phyloP scores from a whole-genome alignment of 2,888 invertebrate genomes.

The Drosophila siamana region DNA sequence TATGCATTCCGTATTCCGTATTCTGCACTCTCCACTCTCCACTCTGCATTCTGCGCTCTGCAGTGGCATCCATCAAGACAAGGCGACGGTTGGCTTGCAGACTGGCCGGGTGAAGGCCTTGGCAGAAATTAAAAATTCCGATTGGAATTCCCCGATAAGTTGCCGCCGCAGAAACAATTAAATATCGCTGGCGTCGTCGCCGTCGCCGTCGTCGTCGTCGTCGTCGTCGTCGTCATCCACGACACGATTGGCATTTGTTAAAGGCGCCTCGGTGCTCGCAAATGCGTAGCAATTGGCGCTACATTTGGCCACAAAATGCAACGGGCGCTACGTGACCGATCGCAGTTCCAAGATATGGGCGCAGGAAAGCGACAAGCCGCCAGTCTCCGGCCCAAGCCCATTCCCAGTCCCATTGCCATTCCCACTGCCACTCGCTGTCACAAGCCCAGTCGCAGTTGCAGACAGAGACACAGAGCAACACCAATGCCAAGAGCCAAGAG shows the following conservation, averaged over 20 bases:
- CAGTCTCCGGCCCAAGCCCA: conserved; percentile 27
- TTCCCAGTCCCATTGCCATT: conserved; percentile 21
- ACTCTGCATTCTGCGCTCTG: conserved; percentile 53
- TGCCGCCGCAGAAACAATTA: conserved; percentile 83
- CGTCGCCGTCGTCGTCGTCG: conserved; percentile 47
- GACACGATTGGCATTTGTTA: conserved; percentile 82
- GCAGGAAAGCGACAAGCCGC: conserved; percentile 66
- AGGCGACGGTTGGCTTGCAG: conserved; percentile 44
- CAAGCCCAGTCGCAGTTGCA: neutral
- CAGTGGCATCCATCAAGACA: conserved; percentile 81
- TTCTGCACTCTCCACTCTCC: conserved; percentile 20
- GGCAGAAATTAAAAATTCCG: conserved; percentile 83
- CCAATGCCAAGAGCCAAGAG: conserved; percentile 9
- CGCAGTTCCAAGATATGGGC: conserved; percentile 69
- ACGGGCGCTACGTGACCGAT: conserved; percentile 74
- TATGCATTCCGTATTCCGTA: conserved; percentile 9
- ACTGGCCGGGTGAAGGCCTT: too few relatives aligned
- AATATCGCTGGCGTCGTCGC: conserved; percentile 81
- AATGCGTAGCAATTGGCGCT: conserved; percentile 79
- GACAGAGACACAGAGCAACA: conserved; percentile 11
- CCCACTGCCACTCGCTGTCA: neutral
- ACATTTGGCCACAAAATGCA: conserved; percentile 82
- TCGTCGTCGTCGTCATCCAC: conserved; percentile 68
- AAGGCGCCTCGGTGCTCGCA: conserved; percentile 81
- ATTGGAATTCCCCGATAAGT: conserved; percentile 83